These are phyloP conservation scores for Phyllostomus discolor DNA, from an alignment of 2,113 vertebrate genomes.

Conservation along the genomic window DNA sequence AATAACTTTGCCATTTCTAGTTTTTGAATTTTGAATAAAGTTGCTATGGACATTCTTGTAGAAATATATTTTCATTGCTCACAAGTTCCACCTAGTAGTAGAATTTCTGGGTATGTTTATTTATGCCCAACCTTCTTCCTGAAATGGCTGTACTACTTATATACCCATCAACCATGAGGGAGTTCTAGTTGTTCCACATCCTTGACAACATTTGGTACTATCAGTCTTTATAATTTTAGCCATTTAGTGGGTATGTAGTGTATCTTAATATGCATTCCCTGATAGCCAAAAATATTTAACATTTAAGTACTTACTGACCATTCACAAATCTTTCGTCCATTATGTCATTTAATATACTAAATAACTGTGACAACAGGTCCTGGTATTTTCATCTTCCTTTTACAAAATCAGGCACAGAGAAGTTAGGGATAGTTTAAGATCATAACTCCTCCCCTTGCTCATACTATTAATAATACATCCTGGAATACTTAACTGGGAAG, in stretches of 20 bases:
- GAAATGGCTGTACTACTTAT: background rate
- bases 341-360: background rate
- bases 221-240: background rate
- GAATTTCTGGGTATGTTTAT: background rate
- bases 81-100: background rate
- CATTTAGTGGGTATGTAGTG: background rate
- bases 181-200: background rate
- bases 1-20: background rate
- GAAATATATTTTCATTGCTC: background rate
- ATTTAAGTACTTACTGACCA: background rate
- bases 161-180: background rate
- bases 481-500: constrained; percentile 19
- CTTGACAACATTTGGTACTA: background rate
- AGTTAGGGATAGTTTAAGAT: background rate
- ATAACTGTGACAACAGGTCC: background rate
- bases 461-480: background rate
- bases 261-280: background rate
- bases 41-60: background rate
- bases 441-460: background rate
- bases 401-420: background rate
- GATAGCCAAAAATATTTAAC: background rate
- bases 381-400: constrained; percentile 1
- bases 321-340: background rate
- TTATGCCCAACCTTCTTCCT: background rate
- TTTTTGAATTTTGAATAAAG: background rate